Base-by-base conservation (phyloP, 2,888 invertebrate species). In the Dicranocentrus wangi region DNA sequence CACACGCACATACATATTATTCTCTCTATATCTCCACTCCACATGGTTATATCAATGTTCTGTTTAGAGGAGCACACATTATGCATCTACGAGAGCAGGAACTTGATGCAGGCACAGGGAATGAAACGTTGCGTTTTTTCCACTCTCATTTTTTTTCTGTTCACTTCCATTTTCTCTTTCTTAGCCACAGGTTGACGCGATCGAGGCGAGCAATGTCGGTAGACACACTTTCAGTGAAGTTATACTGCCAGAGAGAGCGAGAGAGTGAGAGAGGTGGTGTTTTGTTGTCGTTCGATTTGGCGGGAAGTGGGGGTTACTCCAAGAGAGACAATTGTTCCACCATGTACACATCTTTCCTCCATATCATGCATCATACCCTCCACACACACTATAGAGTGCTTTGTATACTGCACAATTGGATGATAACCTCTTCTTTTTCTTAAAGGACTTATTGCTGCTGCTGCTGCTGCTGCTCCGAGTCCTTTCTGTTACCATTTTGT, bases 151-250 rank as follows among this genome's bases (percentile, higher is more conserved):
- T 53, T 68, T 39, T 70, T 51, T 23, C 13, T 60, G 43, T 58
- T 19, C 60, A n/a, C 71, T 43, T 69, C 53, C 43, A 53, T 61
- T 69, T 68, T 68, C 68, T 61, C 43, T 68, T 53, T 76, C 76
- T 70, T 71, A 73, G 80, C 80, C 80, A 80, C 80, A 80, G 80
- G 80, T 80, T 82, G 82, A 82, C 82, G 82, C 82, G 79, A 79
- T 79, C 79, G 58, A 42, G 71, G 82, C 82, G 85, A 83, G 85
- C 84, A 83, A 84, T 81, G 78, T 84, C 83, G 85, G 85, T 83
- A 76, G 77, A 77, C 82, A 79, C 83, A 68, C 80, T 80, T 80
- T 80, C 60, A 43, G 71, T 68, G 66, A 63, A 60, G 55, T 15
- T n/a, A n/a, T n/a, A n/a, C n/a, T n/a, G n/a, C n/a, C n/a, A n/a